phyloP scores from a whole-genome alignment of 2,797 vertebrate genomes.

The Sebastes dallii region DNA sequence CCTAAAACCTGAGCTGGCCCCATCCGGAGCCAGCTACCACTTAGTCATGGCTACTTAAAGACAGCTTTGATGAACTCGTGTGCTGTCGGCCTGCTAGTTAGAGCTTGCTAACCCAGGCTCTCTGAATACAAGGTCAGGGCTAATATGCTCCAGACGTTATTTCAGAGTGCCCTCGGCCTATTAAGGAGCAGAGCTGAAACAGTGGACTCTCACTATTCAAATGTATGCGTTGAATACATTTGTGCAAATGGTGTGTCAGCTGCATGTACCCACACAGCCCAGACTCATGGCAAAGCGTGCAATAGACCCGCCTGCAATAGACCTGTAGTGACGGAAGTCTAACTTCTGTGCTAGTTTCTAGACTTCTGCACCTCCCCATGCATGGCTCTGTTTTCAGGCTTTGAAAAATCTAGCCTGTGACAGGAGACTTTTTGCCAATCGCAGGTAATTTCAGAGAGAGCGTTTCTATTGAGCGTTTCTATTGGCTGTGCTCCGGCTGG shows the following conservation, averaged over 20 bases:
- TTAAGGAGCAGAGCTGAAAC: slow-evolving; percentile 42
- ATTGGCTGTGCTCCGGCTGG: too few relatives aligned
- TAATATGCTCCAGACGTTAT: slow-evolving; percentile 50
- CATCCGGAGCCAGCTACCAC: slow-evolving; percentile 28
- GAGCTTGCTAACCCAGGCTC: slow-evolving; percentile 47
- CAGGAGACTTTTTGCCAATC: too few relatives aligned
- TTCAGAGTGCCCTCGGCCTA: slow-evolving; percentile 21
- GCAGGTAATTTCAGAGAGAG: too few relatives aligned
- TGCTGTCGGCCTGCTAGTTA: slow-evolving; percentile 49
- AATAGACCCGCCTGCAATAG: too few relatives aligned
- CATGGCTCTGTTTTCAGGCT: too few relatives aligned
- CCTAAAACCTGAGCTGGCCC: slow-evolving; percentile 35
- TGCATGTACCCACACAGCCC: not conserved
- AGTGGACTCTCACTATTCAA: slow-evolving; percentile 26
- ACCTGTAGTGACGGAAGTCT: too few relatives aligned
- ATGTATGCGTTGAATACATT: slow-evolving; percentile 17
- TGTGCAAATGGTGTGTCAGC: not conserved
- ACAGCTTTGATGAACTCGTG: slow-evolving; percentile 58
- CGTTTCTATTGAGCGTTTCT: too few relatives aligned
- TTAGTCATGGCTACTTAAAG: slow-evolving; percentile 72
- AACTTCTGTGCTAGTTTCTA: too few relatives aligned
- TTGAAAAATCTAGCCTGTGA: too few relatives aligned
- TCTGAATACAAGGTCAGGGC: slow-evolving; percentile 61
- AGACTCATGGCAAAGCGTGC: too few relatives aligned
- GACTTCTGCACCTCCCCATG: too few relatives aligned